Evolutionary conservation across 2,888 invertebrate species (phyloP).

Genomic region (Cephalotes varians): DNA sequence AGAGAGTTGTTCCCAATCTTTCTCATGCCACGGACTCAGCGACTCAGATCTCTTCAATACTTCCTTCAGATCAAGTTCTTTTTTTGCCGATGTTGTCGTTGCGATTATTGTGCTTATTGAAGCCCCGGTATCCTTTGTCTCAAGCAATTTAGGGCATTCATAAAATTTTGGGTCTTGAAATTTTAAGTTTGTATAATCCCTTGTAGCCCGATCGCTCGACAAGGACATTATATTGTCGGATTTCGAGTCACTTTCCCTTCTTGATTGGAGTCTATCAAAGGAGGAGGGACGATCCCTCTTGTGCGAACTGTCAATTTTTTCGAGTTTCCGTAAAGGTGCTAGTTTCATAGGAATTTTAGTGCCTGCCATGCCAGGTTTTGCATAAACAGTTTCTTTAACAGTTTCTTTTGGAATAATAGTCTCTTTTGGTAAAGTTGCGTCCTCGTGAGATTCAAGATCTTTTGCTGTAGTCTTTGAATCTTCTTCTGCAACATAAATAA

Average conservation of each 20-base stretch:
- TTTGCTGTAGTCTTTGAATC: conserved; percentile 85
- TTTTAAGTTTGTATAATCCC: conserved; percentile 82
- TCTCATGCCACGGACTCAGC: conserved; percentile 87
- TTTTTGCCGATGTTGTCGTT: not conserved
- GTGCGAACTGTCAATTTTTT: conserved; percentile 60
- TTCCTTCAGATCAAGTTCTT: conserved; percentile 83
- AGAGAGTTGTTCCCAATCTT: conserved; percentile 86
- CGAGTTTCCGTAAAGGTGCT: conserved; percentile 77
- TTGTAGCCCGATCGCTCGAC: conserved; percentile 79
- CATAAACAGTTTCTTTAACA: conserved; percentile 23
- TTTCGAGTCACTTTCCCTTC: conserved; percentile 66
- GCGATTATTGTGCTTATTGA: not conserved
- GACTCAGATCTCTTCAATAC: conserved; percentile 86
- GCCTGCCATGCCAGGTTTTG: conserved; percentile 64
- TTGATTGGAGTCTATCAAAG: conserved; percentile 57
- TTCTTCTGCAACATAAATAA: conserved; percentile 80
- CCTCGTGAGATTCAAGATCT: conserved; percentile 82
- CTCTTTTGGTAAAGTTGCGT: conserved; percentile 79
- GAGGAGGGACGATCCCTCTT: conserved; percentile 66
- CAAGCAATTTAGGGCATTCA: conserved; percentile 81
- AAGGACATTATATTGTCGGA: conserved; percentile 69
- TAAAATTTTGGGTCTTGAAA: conserved; percentile 84
- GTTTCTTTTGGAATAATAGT: conserved; percentile 3
- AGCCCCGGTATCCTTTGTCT: conserved; percentile 34
- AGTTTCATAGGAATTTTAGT: conserved; percentile 83